Evolutionary conservation across 2,888 invertebrate species (phyloP), one percentile per base, ranked within the genome.

Genomic region (Epistrophe grossulariae): DNA sequence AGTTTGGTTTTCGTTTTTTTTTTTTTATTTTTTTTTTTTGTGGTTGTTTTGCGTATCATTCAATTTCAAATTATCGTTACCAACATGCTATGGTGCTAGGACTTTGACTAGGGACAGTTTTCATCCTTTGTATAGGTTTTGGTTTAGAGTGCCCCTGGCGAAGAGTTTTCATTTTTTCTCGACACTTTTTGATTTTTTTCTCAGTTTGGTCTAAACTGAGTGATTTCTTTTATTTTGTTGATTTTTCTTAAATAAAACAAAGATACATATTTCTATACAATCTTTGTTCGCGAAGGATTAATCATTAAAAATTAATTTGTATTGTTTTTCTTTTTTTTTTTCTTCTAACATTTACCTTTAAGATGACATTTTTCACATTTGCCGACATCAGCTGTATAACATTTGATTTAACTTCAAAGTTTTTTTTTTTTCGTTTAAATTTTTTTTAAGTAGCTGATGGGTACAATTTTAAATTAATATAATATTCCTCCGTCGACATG

Each of bases 381-480:
- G 24, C 31, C 35, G 76, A 79, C 82, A 79, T 71, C 85, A 78
- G 43, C 60, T 72, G 57, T 62, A 24, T 24, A 73, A 64, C 73
- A 48, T 17, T 70, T 68, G 68, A 68, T 70, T 70, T 55, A 55
- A 55, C 48, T 68, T 50, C 28, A 17, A 28, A 68, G 68, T 68
- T 68, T 24, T 24, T n/a, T n/a, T 50, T 19, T 50, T n/a, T 45
- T 6, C 11, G 35, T 66, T 28, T n/a, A 28, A 9, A 10, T 66
- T 45, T 66, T 45, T 66, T 48, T 48, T 55, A 52, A 24, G 24
- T 40, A 55, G 48, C 24, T 35, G 55, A 24, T 24, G 40, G 52
- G 40, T 70, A 40, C 24, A 55, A 40, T 55, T 79, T 83, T 80
- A 76, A 83, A 83, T 83, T 85, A 82, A 87, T 83, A 83, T 83